Evolutionary conservation across 2,797 vertebrate species (phyloP), one percentile per base, ranked within the genome.

Genomic region (Sebastes steindachneri): DNA sequence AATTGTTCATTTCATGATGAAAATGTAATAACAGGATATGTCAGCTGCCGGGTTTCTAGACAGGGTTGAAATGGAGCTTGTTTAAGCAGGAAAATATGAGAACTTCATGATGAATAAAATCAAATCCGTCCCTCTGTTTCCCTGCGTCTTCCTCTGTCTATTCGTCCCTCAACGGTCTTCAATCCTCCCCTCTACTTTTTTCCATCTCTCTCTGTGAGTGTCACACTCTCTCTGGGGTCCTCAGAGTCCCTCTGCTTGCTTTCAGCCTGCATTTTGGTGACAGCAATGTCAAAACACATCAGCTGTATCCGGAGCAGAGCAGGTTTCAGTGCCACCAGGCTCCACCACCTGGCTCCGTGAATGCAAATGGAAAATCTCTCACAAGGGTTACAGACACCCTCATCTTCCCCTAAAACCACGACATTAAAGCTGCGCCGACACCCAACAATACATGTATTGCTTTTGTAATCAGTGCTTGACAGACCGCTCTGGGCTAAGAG

Each of bases 201-300:
- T 68, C 59, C 77, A 45, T 79, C 21, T 60, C 26, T 45, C 26
- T 37, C 8, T 66, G 21, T 58, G 73, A 77, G 35, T 67, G 67
- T 76, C 82, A 71, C 76, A 71, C 76, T 77, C 72, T 87, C 82
- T 89, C 85, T 3, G 1, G 71, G 82, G 80, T 75, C 85, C 51
- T 72, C 65, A 4, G 58, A 66, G 76, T 87, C 86, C 85, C 85
- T 79, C 78, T 82, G 84, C 79, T 79, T 85, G 83, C 92, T 89
- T 92, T 89, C 86, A 89, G 88, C 75, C 84, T 80, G 79, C 81
- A 72, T 90, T 91, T 89, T 83, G 75, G 85, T 86, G 92, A 92
- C 90, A 91, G 86, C 80, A 17, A 60, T 86, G 93, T 94, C 93
- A 92, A 83, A 93, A 90, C 86, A 91, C 84, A 88, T 90, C 88